Evolutionary conservation across 2,888 invertebrate genomes (phyloP), one percentile per base, ranked within the genome.

Genomic region (Cerceris rybyensis): DNA sequence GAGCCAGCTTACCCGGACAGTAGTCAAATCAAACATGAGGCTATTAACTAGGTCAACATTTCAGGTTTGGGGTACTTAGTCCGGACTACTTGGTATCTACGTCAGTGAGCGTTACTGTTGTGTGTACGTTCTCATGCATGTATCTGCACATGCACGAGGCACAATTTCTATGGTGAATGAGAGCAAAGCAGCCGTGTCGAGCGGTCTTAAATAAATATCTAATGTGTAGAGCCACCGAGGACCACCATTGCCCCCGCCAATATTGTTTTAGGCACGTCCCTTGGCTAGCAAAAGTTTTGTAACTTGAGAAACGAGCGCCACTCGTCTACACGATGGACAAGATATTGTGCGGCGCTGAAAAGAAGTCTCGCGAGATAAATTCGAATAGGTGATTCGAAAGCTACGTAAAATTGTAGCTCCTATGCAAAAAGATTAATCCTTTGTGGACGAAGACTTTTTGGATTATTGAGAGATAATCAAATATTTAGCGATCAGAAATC

Each of bases 21-120:
- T 89, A 90, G 89, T 90, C 90, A 90, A 90, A 90, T 91, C 91
- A 91, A 91, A 91, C 90, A 91, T 78, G 85, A 86, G 82, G 90
- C 91, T 91, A 91, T 91, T 91, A 91, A 91, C 91, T 91, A 85
- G 90, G 90, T 91, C 91, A 91, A 91, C 91, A 91, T 87, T 85
- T 86, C 84, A 84, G 84, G 87, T 82, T 84, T 86, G 80, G 82
- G 85, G 86, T 88, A 86, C 88, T 89, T 89, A 87, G 81, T 75
- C 79, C 73, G 77, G 75, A 78, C 81, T 81, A 83, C 82, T 87
- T 78, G 79, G 77, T 83, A 70, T 71, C 69, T 75, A 66, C 60
- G 71, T 57, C 75, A 59, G 73, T 65, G 75, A 74, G 58, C 54
- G 61, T 54, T 66, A 69, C 78, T n/a, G 41, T 6, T 17, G 16